Evolutionary conservation across 53 echinoderm and acorn worm genomes (phyloP), one percentile per base, ranked within the genome.

Genomic region (Astropecten irregularis): DNA sequence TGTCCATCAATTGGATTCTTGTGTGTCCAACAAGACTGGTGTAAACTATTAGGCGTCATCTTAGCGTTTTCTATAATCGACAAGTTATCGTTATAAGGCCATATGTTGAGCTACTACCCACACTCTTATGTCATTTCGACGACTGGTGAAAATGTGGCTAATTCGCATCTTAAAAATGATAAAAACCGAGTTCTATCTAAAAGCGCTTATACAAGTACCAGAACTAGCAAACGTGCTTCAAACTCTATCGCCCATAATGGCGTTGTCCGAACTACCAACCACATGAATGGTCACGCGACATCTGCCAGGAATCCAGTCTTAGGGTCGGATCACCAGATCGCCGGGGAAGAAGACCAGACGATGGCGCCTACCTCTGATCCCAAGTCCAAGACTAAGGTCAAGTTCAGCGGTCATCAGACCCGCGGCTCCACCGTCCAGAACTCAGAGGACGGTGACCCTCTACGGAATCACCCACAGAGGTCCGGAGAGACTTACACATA

Each of bases 231-330:
- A n/a, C n/a, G n/a, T n/a, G n/a, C n/a, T n/a, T n/a, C n/a, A n/a
- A n/a, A n/a, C n/a, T n/a, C n/a, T n/a, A n/a, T n/a, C n/a, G n/a
- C n/a, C n/a, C n/a, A n/a, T n/a, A n/a, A n/a, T n/a, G n/a, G n/a
- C n/a, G n/a, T n/a, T n/a, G n/a, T n/a, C n/a, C n/a, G n/a, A n/a
- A n/a, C n/a, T 13, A 56, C 42, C 46, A 31, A 79, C 62, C 79
- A 62, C 79, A 79, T 79, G 79, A 79, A 79, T 28, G 79, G 79
- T 79, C 79, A 79, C 63, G 62, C 56, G 79, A 40, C 56, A 46
- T 60, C 61, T 60, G 29, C 26, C 34, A 79, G 79, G 38, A 35
- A 30, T 2, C 61, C 79, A 18, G 61, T 60, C 48, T 46, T 62
- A 0, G 79, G 79, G 25, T 62, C 79, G n/a, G 79, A 62, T 56